Evolutionary conservation across 1,140 invertebrate genomes (phyloP), one percentile per base, ranked within the genome.

Genomic region (Globodera rostochiensis): DNA sequence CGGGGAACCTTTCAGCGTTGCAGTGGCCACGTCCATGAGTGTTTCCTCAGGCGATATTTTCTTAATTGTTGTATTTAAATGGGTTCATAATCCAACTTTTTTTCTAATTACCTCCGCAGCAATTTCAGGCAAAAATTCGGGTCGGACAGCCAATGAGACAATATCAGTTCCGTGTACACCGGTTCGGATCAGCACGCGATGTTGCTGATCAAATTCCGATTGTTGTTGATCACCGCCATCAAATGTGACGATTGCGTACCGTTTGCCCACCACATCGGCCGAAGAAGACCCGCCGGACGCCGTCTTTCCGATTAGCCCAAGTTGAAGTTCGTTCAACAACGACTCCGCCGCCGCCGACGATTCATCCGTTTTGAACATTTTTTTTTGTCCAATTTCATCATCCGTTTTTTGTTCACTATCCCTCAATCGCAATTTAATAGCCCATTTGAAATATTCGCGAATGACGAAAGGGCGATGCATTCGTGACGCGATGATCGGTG

Each of bases 381-480:
- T 57, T n/a, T n/a, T n/a, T 15, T 60, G 9, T 15, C 15, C 57
- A 8, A 0, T 46, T 45, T 57, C 19, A 6, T 47, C 19, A 6
- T 6, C 47, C 25, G n/a, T 64, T 3, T 57, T 36, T 7, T 25
- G 74, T 45, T 21, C 19, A 7, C 36, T n/a, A n/a, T n/a, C 46
- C 74, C 45, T 19, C 19, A 75, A 57, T 46, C 13, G 36, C 57
- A 66, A 57, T 75, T 75, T 75, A n/a, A 75, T 6, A 2, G 53
- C 74, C 74, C 74, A 75, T 75, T 75, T 75, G 4, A 66, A 57
- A 75, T 36, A 75, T 75, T 57, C 49, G 7, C 74, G 74, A 75
- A 45, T 25, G 36, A 75, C 46, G 7, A 66, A 53, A 7, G 74
- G 45, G 13, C 46, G 57, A 46, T 75, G 74, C 15, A 75, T 75